phyloP scores from a whole-genome alignment of 2,113 vertebrate species.

The Galemys pyrenaicus region DNA sequence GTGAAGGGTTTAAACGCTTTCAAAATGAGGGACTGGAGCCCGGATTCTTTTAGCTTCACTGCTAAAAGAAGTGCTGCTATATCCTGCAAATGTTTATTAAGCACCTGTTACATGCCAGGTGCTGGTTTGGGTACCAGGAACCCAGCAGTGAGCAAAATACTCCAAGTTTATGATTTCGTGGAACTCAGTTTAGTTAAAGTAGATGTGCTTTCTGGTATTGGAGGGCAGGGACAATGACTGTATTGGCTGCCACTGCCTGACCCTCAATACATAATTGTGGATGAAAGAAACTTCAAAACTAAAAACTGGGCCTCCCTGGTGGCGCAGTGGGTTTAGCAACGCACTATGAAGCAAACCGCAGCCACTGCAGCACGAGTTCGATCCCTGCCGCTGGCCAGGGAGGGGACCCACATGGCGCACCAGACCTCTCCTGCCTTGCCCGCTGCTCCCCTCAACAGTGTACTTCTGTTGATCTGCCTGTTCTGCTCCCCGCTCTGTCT shows the following conservation, averaged over 20 bases:
- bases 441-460: too few relatives aligned
- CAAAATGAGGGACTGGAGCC: not conserved
- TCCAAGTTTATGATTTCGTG: not conserved
- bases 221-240: not conserved
- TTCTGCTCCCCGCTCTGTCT: too few relatives aligned
- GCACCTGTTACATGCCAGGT: not conserved
- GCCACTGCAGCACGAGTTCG: too few relatives aligned
- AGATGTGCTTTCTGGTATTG: not conserved
- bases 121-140: not conserved
- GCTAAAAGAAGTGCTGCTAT: not conserved
- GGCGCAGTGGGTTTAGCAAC: too few relatives aligned
- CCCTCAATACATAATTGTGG: not conserved
- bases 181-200: not conserved
- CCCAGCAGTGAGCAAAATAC: not conserved
- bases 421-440: too few relatives aligned
- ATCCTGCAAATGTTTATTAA: not conserved
- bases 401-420: too few relatives aligned
- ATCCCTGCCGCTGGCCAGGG: too few relatives aligned
- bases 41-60: not conserved
- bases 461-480: too few relatives aligned
- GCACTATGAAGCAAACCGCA: too few relatives aligned
- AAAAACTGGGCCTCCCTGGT: too few relatives aligned
- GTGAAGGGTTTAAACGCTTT: not conserved
- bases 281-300: conserved; percentile 52
- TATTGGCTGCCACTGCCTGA: not conserved